Conservation (phyloP, 2,113 vertebrate genomes). For the Mastomys coucha region DNA sequence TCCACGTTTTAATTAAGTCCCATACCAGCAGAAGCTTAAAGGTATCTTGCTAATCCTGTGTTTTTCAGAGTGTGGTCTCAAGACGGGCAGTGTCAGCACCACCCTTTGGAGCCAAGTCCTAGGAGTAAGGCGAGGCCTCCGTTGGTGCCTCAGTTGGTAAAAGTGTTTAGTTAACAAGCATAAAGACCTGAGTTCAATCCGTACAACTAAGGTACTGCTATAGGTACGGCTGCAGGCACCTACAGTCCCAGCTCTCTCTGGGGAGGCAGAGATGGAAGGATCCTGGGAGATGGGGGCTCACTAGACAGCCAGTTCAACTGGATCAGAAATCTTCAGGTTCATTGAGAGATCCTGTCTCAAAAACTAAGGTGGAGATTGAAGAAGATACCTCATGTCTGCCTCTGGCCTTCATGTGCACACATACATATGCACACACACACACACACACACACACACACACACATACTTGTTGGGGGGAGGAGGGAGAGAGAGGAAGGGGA, state of each 20-base stretch:
- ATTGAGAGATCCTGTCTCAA: not conserved
- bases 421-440: not conserved
- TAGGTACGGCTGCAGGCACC: not conserved
- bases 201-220: too few relatives aligned
- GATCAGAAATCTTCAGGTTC: not conserved
- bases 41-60: not conserved
- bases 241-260: not conserved
- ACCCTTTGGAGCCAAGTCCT: not conserved
- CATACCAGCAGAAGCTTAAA: not conserved
- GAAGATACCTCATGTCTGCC: not conserved
- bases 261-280: not conserved
- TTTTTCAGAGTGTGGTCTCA: not conserved
- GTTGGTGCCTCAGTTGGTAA: not conserved
- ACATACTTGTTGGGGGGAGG: not conserved
- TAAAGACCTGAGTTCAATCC: not conserved
- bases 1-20: not conserved
- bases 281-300: not conserved
- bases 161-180: too few relatives aligned
- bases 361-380: not conserved
- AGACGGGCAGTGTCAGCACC: too few relatives aligned
- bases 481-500: not conserved
- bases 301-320: not conserved
- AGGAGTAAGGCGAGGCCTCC: not conserved
- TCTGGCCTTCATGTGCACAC: not conserved
- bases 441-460: not conserved